These are phyloP conservation scores for Drosophila navojoa DNA, from an alignment of 1,140 invertebrate genomes.

Conservation along the genomic window DNA sequence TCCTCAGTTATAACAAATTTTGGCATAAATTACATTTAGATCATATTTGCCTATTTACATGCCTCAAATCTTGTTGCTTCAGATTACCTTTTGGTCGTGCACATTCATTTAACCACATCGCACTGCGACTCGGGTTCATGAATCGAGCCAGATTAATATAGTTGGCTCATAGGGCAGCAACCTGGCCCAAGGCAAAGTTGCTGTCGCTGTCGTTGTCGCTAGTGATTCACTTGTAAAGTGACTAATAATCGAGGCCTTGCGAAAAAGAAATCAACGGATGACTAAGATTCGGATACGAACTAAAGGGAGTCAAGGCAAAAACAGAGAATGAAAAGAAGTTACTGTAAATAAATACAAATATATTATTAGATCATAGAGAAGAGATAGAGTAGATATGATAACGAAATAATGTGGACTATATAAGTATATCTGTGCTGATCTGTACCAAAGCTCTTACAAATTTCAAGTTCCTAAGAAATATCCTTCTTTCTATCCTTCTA, in stretches of 20 bases:
- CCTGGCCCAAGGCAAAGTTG: slow-evolving; percentile 54
- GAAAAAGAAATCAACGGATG: slow-evolving; percentile 15
- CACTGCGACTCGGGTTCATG: neutral
- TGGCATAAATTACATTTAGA: no score
- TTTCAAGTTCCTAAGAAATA: no score
- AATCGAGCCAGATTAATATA: neutral
- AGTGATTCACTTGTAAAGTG: slow-evolving; percentile 57
- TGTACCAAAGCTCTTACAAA: no score
- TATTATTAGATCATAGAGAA: no score
- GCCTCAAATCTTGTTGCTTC: no score
- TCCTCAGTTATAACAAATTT: no score
- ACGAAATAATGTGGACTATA: no score
- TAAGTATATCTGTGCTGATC: no score
- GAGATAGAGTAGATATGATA: no score
- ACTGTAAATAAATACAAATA: neutral
- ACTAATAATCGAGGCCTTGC: slow-evolving; percentile 26
- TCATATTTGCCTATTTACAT: no score
- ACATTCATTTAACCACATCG: neutral
- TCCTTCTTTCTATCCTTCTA: no score
- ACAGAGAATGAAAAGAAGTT: neutral
- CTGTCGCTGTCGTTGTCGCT: slow-evolving; percentile 24
- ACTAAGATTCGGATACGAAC: slow-evolving; percentile 36
- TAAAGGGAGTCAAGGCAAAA: neutral
- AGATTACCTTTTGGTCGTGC: neutral
- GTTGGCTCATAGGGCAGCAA: slow-evolving; percentile 35